phyloP scores from a whole-genome alignment of 1,140 invertebrate species.

The Chironomus tepperi region DNA sequence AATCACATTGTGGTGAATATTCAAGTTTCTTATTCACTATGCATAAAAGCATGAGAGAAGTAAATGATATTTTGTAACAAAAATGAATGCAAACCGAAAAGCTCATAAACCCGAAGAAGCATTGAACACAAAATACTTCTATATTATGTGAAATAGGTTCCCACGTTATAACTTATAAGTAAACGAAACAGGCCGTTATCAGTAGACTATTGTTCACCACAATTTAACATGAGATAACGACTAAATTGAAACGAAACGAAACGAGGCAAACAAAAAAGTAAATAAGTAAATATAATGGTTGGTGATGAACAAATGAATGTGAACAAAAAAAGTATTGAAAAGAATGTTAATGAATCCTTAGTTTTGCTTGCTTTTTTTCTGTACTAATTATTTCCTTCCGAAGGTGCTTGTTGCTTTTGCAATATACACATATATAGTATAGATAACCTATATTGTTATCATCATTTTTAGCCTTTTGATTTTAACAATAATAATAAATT shows the following conservation, averaged over 20 bases:
- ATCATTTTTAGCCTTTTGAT: not conserved
- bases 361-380: too few species aligned
- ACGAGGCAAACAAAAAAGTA: slow-evolving; percentile 24
- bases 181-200: slow-evolving; percentile 25
- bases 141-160: not conserved
- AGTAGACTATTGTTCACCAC: slow-evolving; percentile 10
- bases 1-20: too few species aligned
- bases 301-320: too few species aligned
- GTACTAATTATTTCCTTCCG: not conserved
- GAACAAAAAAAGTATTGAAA: not conserved
- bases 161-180: slow-evolving; percentile 16
- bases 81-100: slow-evolving; percentile 7
- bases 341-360: not conserved
- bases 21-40: too few species aligned
- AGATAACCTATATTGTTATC: not conserved
- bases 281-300: not conserved
- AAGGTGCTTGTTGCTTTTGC: not conserved
- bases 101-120: not conserved
- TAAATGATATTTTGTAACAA: not conserved
- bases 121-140: not conserved
- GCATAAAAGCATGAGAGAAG: not conserved
- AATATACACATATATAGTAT: not conserved
- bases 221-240: slow-evolving; percentile 9
- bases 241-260: not conserved
- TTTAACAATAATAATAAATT: not conserved